phyloP scores from a whole-genome alignment of 2,888 invertebrate genomes.

The Hirtodrosophila duncani region DNA sequence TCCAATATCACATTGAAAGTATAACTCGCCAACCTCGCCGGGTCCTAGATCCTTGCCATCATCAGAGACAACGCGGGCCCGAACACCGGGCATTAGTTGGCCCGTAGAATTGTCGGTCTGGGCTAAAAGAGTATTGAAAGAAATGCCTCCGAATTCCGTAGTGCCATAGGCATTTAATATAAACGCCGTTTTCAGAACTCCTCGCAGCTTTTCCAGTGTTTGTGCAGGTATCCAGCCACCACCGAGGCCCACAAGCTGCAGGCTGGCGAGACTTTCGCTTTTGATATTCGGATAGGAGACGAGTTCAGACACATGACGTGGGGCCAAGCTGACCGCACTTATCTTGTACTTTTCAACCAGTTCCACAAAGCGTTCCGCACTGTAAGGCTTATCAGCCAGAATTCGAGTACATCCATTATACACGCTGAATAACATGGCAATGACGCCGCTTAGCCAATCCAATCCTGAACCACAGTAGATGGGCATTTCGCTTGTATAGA shows the following conservation, averaged over 20 bases:
- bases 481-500: conserved; percentile 19
- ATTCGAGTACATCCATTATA: conserved; percentile 45
- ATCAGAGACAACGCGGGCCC: conserved; percentile 56
- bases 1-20: conserved; percentile 12
- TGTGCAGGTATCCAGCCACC: conserved; percentile 27
- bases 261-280: conserved; percentile 10
- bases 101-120: conserved; percentile 41
- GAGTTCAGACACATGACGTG: conserved; percentile 41
- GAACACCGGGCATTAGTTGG: conserved; percentile 26
- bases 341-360: conserved; percentile 51
- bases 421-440: conserved; percentile 17
- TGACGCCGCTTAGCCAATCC: conserved; percentile 56
- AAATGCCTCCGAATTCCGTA: conserved; percentile 37
- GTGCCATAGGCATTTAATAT: conserved; percentile 35
- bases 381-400: conserved; percentile 45
- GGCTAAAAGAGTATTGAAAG: background rate
- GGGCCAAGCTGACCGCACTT: conserved; percentile 27
- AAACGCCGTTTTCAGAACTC: conserved; percentile 6
- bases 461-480: conserved; percentile 39
- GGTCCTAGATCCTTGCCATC: conserved; percentile 45
- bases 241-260: conserved; percentile 8
- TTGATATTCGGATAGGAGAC: conserved; percentile 28
- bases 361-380: conserved; percentile 43
- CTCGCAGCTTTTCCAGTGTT: conserved; percentile 7
- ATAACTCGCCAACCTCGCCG: conserved; percentile 61